Evolutionary conservation across 2,797 vertebrate species (phyloP), one percentile per base, ranked within the genome.

Genomic region (Myiotriccus ornatus): DNA sequence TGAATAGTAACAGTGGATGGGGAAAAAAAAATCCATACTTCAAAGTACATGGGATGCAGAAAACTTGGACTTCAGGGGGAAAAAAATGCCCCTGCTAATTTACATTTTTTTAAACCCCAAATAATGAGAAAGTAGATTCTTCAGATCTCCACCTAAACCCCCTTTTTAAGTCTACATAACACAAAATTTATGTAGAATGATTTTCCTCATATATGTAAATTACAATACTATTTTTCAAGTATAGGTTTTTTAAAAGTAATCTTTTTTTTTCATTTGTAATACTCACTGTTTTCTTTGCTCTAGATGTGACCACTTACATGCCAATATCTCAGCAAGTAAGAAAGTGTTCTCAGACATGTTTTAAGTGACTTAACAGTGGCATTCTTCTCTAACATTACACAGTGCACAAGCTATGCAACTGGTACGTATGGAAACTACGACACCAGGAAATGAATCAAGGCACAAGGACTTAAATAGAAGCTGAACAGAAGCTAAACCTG

Each of bases 291-390:
- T 95, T 84, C 93, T 96, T 69, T 91, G 44, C 80, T 84, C 34
- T 39, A 90, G 55, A 82, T 71, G 93, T n/a, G 57, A 60, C 81
- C 88, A 91, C 70, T 69, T 3, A 12, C 82, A 52, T 67, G 85
- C 75, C 92, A 88, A 28, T 83, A 96, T 44, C 80, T 69, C 90
- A 41, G 63, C 20, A 88, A 28, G 62, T 60, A 90, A 95, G 78
- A 75, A 76, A 73, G 69, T 30, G 47, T 52, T 93, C 75, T 86
- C 64, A 65, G 52, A 71, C 79, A 64, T 18, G 59, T 94, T 95
- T 84, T 59, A 94, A 97, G 81, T 69, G 90, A 67, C 50, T 95
- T 93, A 91, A 90, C 87, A 91, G 89, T 34, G 73, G 71, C 81
- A 87, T 95, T 96, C 77, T 93, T 84, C 85, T 89, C 76, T 41